These are phyloP conservation scores for Heliopora coerulea DNA, from an alignment of 92 coral and sea anemone genomes.

Conservation along the genomic window DNA sequence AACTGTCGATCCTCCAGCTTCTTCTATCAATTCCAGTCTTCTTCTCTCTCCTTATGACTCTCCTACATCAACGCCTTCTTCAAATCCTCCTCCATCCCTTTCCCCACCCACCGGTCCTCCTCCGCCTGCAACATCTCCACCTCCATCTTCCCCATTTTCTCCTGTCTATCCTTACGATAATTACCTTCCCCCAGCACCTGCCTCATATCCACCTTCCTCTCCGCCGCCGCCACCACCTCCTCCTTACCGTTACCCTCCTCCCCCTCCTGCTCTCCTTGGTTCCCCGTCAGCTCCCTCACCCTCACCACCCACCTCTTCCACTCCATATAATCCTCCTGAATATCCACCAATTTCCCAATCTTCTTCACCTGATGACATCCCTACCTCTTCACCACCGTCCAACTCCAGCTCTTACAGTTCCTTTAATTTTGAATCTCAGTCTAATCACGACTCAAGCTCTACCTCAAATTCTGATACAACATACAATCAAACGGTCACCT, in stretches of 20 bases:
- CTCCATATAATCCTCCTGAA: background rate
- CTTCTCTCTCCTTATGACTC: background rate
- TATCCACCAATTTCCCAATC: slow-evolving; percentile 5
- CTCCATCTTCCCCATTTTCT: too few relatives aligned
- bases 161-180: too few relatives aligned
- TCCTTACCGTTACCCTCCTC: background rate
- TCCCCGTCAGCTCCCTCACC: background rate
- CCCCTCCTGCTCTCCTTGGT: background rate
- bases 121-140: slow-evolving; percentile 16
- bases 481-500: background rate
- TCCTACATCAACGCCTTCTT: slow-evolving; percentile 9
- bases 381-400: slow-evolving; percentile 15
- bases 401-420: background rate
- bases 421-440: background rate
- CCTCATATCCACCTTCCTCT: background rate
- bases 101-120: slow-evolving; percentile 8
- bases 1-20: background rate
- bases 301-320: background rate
- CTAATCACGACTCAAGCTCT: background rate
- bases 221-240: background rate
- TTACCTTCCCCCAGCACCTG: background rate
- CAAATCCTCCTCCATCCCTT: slow-evolving; percentile 13
- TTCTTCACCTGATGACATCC: slow-evolving; percentile 1
- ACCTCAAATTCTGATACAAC: background rate
- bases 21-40: background rate